Evolutionary conservation across 2,113 vertebrate species (phyloP).

Genomic region (Pandion haliaetus): DNA sequence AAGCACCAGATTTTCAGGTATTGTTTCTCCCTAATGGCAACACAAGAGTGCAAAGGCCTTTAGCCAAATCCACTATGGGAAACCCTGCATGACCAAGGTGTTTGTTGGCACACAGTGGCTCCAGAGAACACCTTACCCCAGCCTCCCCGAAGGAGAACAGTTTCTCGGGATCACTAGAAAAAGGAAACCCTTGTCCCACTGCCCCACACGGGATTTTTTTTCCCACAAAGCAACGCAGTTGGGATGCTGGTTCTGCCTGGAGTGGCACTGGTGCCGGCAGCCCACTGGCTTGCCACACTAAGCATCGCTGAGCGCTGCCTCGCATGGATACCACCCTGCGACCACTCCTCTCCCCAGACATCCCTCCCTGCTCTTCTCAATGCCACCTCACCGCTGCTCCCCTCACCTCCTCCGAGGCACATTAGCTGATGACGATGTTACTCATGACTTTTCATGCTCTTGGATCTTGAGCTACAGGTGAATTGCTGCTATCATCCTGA

Average conservation of each 20-base stretch:
- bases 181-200: neutral
- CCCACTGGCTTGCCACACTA: accelerated
- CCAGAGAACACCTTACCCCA: neutral
- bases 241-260: neutral
- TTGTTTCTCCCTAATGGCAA: neutral
- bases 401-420: no score
- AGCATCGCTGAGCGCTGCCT: neutral
- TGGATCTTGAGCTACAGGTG: neutral
- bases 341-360: neutral
- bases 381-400: accelerated
- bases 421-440: neutral
- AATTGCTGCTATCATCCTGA: neutral
- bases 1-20: neutral
- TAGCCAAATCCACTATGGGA: neutral
- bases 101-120: neutral
- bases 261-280: neutral
- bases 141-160: neutral
- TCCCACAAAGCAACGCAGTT: neutral
- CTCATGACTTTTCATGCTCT: neutral
- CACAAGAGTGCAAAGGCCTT: neutral
- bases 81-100: neutral
- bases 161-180: neutral
- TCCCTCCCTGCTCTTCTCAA: neutral
- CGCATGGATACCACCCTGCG: accelerated
- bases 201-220: neutral